Base-by-base conservation (phyloP, 2,797 vertebrate species). In the Poecilia velifera region DNA sequence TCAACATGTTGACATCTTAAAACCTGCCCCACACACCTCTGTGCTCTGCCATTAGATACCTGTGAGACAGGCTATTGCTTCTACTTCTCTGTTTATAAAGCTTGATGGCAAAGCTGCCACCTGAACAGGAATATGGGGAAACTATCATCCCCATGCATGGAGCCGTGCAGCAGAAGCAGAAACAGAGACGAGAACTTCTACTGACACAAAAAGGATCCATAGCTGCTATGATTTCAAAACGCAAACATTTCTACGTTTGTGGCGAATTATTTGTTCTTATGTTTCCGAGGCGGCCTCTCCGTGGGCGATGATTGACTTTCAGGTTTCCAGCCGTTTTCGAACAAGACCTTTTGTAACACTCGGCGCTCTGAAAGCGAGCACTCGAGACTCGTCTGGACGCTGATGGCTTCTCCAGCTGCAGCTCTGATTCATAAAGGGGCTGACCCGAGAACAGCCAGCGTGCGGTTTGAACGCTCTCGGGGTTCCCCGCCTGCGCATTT, bases 401-500 rank as follows among this genome's bases (percentile, higher is more conserved):
- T 90, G 80, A 93, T 90, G 90, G 47, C 34, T 92, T 88, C 86
- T 86, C 76, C 91, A 90, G 89, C 90, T 93, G 91, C 72, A 57
- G 74, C 0, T 70, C 51, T 73, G 75, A 86, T 87, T 89, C 87
- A 89, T 87, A 74, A 80, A 86, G 83, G 77, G 78, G 18, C 68
- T 34, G 3, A 62, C 47, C 76, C 79, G 78, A 79, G 80, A 81
- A 72, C 49, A 68, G 51, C 86, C 55, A 80, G 78, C 7, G 28
- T 72, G 76, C 28, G 36, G 76, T 82, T 78, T 78, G 10, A 78
- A 73, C 80, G 78, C 74, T 74, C 76, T 3, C 8, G 76, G 80
- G 71, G 55, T 36, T 74, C 72, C 53, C 47, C 71, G 72, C 55
- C 47, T 84, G 47, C 62, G 51, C 57, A 31, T 16, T 71, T 77